Conservation (phyloP, 2,888 invertebrate genomes). For the Drosophila tanythrix region DNA sequence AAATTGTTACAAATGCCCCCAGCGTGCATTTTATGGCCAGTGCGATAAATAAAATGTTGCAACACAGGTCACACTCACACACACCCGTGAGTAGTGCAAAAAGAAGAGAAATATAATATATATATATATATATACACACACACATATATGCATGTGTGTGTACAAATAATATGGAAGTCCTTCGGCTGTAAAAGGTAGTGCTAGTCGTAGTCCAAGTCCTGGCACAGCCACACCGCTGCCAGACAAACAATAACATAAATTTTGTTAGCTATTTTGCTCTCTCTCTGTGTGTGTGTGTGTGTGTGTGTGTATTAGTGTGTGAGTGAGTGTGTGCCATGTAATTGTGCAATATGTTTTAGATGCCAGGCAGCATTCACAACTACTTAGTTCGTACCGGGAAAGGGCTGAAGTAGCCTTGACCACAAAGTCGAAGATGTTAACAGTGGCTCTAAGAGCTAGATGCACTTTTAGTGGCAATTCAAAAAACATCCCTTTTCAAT, state of each 20-base stretch:
- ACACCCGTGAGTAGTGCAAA: slow-evolving; percentile 20
- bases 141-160: slow-evolving; percentile 43
- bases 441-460: slow-evolving; percentile 12
- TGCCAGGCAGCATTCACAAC: slow-evolving; percentile 52
- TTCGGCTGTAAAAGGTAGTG: slow-evolving; percentile 53
- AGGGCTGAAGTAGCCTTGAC: slow-evolving; percentile 33
- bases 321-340: slow-evolving; percentile 61
- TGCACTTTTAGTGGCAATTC: slow-evolving; percentile 18
- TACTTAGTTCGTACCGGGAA: slow-evolving; percentile 44
- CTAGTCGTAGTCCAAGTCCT: slow-evolving; percentile 40
- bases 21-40: slow-evolving; percentile 80
- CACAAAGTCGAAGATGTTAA: slow-evolving; percentile 35
- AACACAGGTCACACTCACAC: slow-evolving; percentile 50
- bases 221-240: slow-evolving; percentile 64
- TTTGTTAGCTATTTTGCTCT: slow-evolving; percentile 60
- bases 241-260: slow-evolving; percentile 81
- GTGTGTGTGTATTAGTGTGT: slow-evolving; percentile 25
- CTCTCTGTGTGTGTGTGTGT: slow-evolving; percentile 12
- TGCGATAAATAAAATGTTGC: slow-evolving; percentile 80
- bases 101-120: slow-evolving; percentile 11
- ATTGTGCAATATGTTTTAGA: slow-evolving; percentile 76
- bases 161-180: slow-evolving; percentile 70
- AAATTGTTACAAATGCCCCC: slow-evolving; percentile 80
- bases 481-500: slow-evolving; percentile 1
- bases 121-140: slow-evolving; percentile 2